Evolutionary conservation across 2,888 invertebrate species (phyloP).

Genomic region (Ophion costatus): DNA sequence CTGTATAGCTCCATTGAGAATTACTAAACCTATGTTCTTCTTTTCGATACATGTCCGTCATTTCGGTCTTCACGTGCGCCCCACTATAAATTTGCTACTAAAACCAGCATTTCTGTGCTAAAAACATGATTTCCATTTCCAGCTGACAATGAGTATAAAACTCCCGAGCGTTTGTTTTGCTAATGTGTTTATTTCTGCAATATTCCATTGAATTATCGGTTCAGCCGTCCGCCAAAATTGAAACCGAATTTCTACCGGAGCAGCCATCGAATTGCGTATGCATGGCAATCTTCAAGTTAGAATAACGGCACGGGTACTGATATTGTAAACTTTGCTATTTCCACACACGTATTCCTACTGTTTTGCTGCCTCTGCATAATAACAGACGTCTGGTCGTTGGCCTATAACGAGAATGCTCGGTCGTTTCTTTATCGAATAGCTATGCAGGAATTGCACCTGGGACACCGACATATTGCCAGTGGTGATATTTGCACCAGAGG

Average conservation of each 20-base stretch:
- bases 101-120: background rate
- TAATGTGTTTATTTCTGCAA: background rate
- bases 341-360: background rate
- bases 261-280: background rate
- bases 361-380: background rate
- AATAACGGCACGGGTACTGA: background rate
- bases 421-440: background rate
- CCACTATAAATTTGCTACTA: background rate
- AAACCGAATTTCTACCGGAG: background rate
- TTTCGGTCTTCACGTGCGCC: too few relatives aligned
- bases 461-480: background rate
- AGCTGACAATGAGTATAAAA: background rate
- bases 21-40: too few relatives aligned
- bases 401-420: background rate
- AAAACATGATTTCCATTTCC: background rate
- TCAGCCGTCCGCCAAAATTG: background rate
- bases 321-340: background rate
- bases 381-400: constrained; percentile 20
- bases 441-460: background rate
- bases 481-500: background rate
- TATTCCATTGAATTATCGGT: background rate
- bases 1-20: too few relatives aligned
- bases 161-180: background rate
- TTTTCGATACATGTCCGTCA: too few relatives aligned
- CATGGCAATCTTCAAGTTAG: background rate